Conservation (phyloP, 2,797 vertebrate species). For the Erethizon dorsatum region DNA sequence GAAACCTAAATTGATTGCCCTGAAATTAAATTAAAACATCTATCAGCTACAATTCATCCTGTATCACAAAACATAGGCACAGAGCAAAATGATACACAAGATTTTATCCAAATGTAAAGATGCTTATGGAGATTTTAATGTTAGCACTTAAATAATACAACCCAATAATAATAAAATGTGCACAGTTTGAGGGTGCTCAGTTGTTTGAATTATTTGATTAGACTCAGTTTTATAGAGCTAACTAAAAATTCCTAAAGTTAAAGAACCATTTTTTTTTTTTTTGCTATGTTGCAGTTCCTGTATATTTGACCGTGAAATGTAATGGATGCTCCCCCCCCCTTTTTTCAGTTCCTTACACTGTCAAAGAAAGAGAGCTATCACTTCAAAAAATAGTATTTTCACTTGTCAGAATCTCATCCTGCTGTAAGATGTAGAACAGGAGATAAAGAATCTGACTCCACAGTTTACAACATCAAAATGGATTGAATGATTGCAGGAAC, state of each 20-base stretch:
- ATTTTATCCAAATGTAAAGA: background rate
- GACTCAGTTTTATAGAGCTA: background rate
- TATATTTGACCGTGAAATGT: background rate
- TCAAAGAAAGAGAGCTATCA: constrained; percentile 61
- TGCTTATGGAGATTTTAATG: background rate
- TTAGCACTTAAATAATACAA: background rate
- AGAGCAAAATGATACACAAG: background rate
- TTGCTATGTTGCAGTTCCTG: background rate
- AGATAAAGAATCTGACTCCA: constrained; percentile 64
- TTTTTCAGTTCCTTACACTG: background rate
- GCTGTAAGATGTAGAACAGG: constrained; percentile 34
- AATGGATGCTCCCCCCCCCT: background rate
- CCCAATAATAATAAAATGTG: background rate
- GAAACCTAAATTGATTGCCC: constrained; percentile 27
- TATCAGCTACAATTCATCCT: background rate
- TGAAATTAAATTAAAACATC: constrained; percentile 46
- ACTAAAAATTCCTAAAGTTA: background rate
- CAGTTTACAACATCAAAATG: constrained; percentile 70
- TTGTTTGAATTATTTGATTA: constrained; percentile 1
- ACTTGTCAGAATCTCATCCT: constrained; percentile 65
- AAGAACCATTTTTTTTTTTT: background rate
- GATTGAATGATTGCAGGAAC: constrained; percentile 70
- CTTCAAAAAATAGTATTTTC: constrained; percentile 61
- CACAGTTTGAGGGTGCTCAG: background rate
- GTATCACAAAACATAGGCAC: background rate